A percentile compares a stretch with the other conserved stretches of the same genome.
Evolutionary conservation across 2,888 invertebrate species (phyloP).

Genomic region (Caradrina kadenii): DNA sequence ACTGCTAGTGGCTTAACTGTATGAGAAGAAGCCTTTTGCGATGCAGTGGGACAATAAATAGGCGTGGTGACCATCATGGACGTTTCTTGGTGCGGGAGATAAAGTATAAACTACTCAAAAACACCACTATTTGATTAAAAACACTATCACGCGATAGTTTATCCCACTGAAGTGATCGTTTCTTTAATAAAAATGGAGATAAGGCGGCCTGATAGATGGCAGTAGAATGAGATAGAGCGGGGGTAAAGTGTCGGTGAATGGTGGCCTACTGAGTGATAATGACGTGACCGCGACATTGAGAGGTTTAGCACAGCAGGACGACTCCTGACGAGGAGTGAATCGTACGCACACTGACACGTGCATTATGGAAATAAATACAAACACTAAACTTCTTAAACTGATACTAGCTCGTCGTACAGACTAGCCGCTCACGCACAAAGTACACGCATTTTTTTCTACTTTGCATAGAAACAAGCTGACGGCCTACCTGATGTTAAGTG

Average conservation of each 20-base stretch:
- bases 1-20: no score
- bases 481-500: no score
- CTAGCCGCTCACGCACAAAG: no score
- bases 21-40: neutral
- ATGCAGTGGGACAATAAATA: no score
- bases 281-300: neutral
- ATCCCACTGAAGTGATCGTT: constrained; percentile 7
- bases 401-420: no score
- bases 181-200: constrained; percentile 39
- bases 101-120: neutral
- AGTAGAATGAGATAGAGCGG: neutral
- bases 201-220: neutral
- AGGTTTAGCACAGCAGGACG: neutral
- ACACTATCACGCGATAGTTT: neutral
- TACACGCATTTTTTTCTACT: no score
- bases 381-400: no score
- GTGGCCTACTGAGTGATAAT: constrained; percentile 36
- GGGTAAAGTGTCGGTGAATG: constrained; percentile 3
- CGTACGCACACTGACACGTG: no score
- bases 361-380: no score
- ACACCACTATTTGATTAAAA: constrained; percentile 14
- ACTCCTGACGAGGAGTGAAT: neutral
- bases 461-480: no score
- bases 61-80: neutral
- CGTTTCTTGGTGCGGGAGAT: neutral